Evolutionary conservation across 2,888 invertebrate species (phyloP).

Genomic region (Micoletzkya japonica): DNA sequence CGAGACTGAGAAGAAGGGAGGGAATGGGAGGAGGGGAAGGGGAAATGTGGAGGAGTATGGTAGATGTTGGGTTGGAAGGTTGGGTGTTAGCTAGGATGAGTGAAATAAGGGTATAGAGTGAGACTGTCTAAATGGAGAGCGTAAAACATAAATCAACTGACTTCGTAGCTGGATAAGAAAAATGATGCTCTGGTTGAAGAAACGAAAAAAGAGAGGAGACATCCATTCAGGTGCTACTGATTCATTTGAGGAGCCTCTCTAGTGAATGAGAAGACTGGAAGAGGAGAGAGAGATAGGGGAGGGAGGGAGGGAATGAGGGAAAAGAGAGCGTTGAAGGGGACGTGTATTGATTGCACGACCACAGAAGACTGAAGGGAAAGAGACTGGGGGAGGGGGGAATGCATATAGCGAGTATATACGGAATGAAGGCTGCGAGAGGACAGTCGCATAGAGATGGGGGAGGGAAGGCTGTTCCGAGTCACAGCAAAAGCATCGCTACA

Average conservation of each 20-base stretch:
- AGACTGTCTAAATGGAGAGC: too few relatives aligned
- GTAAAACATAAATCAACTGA: too few relatives aligned
- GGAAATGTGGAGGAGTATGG: too few relatives aligned
- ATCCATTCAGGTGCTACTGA: neutral
- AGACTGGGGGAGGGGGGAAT: neutral
- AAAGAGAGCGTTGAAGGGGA: slow-evolving; percentile 9
- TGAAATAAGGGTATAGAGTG: too few relatives aligned
- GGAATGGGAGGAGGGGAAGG: slow-evolving; percentile 19
- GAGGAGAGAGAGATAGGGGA: slow-evolving; percentile 14
- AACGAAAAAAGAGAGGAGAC: too few relatives aligned
- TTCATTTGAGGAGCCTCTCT: slow-evolving; percentile 31
- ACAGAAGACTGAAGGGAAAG: neutral
- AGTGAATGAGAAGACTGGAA: slow-evolving; percentile 26
- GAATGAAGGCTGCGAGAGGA: neutral
- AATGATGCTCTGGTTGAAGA: too few relatives aligned
- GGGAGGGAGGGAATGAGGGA: slow-evolving; percentile 13
- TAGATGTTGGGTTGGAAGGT: too few relatives aligned
- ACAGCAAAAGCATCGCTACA: too few relatives aligned
- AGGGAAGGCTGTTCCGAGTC: too few relatives aligned
- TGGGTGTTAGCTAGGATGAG: too few relatives aligned
- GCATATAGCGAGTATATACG: neutral
- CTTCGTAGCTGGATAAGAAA: too few relatives aligned
- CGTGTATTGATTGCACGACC: neutral
- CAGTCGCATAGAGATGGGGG: neutral
- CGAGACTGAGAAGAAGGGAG: slow-evolving; percentile 25